phyloP scores from a whole-genome alignment of 2,113 vertebrate genomes.

The Microcebus tavaratra region DNA sequence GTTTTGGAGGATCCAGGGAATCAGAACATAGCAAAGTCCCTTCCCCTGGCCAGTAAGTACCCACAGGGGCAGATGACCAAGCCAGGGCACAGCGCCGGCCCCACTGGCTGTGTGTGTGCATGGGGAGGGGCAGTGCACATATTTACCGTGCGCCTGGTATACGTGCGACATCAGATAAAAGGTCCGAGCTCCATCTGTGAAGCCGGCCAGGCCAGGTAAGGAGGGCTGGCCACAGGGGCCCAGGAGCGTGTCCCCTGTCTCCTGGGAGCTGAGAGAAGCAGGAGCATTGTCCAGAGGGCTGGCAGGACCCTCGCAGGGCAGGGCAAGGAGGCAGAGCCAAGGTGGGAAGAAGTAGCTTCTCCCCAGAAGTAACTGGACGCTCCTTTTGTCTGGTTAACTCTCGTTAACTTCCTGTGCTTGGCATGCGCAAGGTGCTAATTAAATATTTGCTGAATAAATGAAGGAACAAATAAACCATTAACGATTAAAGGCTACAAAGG shows the following conservation, averaged over 20 bases:
- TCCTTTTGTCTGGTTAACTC: background rate
- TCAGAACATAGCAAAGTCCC: conserved; percentile 10
- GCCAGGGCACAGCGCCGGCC: background rate
- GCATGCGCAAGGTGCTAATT: background rate
- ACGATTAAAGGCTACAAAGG: background rate
- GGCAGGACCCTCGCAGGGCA: background rate
- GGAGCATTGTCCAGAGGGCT: background rate
- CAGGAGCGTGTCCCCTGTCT: background rate
- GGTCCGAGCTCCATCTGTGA: background rate
- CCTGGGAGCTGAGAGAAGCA: background rate
- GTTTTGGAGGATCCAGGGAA: background rate
- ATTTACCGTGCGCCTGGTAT: accelerated
- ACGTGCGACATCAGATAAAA: background rate
- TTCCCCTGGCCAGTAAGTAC: background rate
- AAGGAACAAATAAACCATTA: background rate
- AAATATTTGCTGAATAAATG: background rate
- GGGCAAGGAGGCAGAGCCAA: background rate
- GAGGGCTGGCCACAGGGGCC: background rate
- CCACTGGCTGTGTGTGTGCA: accelerated
- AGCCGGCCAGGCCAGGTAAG: background rate
- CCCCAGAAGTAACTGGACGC: no score
- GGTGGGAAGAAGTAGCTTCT: no score
- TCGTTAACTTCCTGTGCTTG: background rate
- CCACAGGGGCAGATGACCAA: background rate
- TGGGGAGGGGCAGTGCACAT: accelerated